Percentiles rank a stretch among this genome's conserved stretches.
Conservation (phyloP, 2,888 invertebrate genomes). For the Clivina fossor region DNA sequence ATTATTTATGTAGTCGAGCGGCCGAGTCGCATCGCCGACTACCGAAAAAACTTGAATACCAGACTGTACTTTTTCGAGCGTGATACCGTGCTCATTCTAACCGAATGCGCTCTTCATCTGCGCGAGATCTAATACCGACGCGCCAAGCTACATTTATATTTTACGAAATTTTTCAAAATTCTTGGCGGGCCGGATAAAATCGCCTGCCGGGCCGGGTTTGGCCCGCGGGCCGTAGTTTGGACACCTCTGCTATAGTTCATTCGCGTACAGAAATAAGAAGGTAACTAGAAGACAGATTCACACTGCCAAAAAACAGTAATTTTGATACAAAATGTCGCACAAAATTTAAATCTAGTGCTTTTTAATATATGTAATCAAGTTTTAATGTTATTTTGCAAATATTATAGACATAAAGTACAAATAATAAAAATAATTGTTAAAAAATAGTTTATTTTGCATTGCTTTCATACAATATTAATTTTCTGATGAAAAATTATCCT, state of each 20-base stretch:
- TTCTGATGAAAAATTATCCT: too few species aligned
- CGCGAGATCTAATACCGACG: constrained; percentile 1
- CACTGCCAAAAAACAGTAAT: too few species aligned
- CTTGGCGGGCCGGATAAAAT: constrained; percentile 18
- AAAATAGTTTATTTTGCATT: too few species aligned
- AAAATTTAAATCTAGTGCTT: too few species aligned
- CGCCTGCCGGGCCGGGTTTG: constrained; percentile 13
- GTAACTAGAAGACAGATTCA: too few species aligned
- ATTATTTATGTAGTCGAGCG: constrained; percentile 1
- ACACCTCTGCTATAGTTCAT: constrained; percentile 29
- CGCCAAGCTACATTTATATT: constrained; percentile 3
- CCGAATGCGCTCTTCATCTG: constrained; percentile 3
- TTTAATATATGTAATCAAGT: too few species aligned
- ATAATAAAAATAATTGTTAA: too few species aligned
- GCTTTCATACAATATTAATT: too few species aligned
- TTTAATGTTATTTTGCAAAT: too few species aligned
- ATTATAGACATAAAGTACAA: too few species aligned
- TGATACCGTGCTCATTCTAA: constrained; percentile 5
- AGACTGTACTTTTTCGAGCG: constrained; percentile 5
- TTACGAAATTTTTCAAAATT: constrained; percentile 7
- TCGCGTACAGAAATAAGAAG: too few species aligned
- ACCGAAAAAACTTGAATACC: constrained; percentile 2
- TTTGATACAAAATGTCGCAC: too few species aligned
- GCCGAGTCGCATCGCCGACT: constrained; percentile 1
- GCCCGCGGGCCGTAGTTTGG: constrained; percentile 32